phyloP scores from a whole-genome alignment of 2,888 invertebrate genomes.

The Cynaeus angustus region DNA sequence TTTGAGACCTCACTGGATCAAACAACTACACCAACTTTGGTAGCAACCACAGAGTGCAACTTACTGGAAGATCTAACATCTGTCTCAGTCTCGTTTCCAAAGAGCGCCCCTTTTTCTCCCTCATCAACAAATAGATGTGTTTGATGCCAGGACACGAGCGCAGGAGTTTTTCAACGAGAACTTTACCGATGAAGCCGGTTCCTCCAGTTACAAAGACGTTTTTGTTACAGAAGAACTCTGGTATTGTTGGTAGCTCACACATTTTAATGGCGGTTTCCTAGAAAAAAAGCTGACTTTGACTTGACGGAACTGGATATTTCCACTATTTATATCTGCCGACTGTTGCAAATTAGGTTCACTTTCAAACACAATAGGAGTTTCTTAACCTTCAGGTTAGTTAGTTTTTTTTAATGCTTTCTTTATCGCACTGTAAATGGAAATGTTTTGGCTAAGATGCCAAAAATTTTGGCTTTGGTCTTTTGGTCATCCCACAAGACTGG shows the following conservation, averaged over 20 bases:
- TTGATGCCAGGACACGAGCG: constrained; percentile 85
- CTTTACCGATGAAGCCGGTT: constrained; percentile 93
- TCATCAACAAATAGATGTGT: constrained; percentile 84
- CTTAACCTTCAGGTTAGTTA: too few species aligned
- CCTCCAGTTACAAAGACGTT: constrained; percentile 89
- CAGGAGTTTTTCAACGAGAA: constrained; percentile 89
- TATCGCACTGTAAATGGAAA: too few species aligned
- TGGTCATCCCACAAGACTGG: too few species aligned
- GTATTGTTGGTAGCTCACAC: constrained; percentile 69
- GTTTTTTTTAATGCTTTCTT: too few species aligned
- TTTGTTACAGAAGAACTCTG: constrained; percentile 80
- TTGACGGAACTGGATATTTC: too few species aligned
- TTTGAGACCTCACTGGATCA: constrained; percentile 5
- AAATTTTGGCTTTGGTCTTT: too few species aligned
- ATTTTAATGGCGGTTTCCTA: too few species aligned
- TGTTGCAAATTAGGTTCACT: too few species aligned
- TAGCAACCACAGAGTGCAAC: constrained; percentile 52
- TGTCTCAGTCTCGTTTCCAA: constrained; percentile 77
- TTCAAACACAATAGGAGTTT: too few species aligned
- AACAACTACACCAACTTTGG: constrained; percentile 33
- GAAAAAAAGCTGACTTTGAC: too few species aligned
- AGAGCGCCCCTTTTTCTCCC: constrained; percentile 80
- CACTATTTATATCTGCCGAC: too few species aligned
- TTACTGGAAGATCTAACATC: constrained; percentile 74
- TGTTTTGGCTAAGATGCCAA: too few species aligned